Base-by-base conservation (phyloP, 2,113 vertebrate species). In the Callionymus lyra region DNA sequence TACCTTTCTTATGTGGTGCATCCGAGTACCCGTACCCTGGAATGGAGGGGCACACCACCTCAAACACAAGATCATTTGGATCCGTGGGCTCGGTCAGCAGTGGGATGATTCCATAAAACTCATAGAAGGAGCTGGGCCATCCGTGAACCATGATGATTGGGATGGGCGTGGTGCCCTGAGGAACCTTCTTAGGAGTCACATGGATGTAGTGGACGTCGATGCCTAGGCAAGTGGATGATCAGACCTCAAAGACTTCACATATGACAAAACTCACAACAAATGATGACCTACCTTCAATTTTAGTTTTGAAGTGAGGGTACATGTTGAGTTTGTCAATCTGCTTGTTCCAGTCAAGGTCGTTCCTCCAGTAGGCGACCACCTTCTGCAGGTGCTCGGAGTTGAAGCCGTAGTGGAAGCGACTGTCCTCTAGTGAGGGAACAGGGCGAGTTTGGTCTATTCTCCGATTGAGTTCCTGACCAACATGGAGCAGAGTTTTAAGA, bases 11-110 rank as follows among this genome's bases (percentile, higher is more conserved):
- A 40, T 82, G 86, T 0, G 90, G 81, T 0, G 88, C 89, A 52
- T 90, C 87, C 1, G 90, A 94, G 67, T 89, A 94, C 34, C 84
- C 88, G 1, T 91, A 94, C 3, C 90, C 91, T n/a, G 91, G 90
- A 42, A 94, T 89, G 63, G 91, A 93, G 18, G 91, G 90, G 59
- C 89, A 94, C 59, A 94, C 83, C 64, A 94, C 71, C 71, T 94
- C 88, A 61, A 94, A 93, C 32, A 81, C 76, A 0, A 84, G 32
- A 1, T 82, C 66, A 1, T 63, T 59, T 0, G 72, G 42, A 47
- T 63, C 41, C 2, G 69, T 41, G 0, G 85, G 82, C 11, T 87
- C 84, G 0, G 86, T 91, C 6, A 94, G 85, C 41, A 89, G 68
- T 3, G 90, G 88, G 19, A 93, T 80, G 56, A 90, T 71, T 34